Percentiles rank a stretch among this genome's conserved stretches.
These are phyloP conservation scores for Oryzias woworae DNA, from an alignment of 2,113 vertebrate species.

Conservation along the genomic window DNA sequence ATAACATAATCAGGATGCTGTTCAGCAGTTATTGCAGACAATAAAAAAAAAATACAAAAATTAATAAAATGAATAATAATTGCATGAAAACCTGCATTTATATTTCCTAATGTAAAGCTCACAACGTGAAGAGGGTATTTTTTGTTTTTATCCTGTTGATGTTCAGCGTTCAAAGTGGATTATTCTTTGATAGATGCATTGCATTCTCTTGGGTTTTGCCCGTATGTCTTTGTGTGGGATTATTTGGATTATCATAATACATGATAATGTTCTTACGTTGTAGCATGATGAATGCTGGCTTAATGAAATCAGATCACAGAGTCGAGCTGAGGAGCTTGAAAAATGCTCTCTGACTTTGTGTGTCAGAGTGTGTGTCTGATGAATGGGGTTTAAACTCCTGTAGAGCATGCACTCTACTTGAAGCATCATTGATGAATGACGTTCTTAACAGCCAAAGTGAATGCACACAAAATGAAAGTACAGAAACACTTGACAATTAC, in stretches of 20 bases:
- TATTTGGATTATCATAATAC: slow-evolving; percentile 73
- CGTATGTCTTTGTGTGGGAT: slow-evolving; percentile 63
- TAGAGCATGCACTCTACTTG: background rate
- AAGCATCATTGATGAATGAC: slow-evolving; percentile 36
- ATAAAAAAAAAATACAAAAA: no score
- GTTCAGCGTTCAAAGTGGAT: slow-evolving; percentile 59
- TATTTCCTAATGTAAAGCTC: no score
- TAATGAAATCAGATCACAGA: slow-evolving; percentile 51
- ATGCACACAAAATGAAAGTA: slow-evolving; percentile 11
- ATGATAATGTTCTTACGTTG: slow-evolving; percentile 58
- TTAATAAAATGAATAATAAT: no score
- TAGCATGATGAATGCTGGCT: slow-evolving; percentile 42
- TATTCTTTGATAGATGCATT: slow-evolving; percentile 56
- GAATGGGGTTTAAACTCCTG: slow-evolving; percentile 18
- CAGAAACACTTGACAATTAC: slow-evolving; percentile 25
- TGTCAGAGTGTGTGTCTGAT: slow-evolving; percentile 21
- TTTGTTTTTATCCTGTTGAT: slow-evolving; percentile 48
- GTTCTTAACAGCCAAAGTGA: slow-evolving; percentile 33
- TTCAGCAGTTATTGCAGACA: no score
- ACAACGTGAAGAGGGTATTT: slow-evolving; percentile 22
- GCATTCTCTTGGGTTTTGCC: slow-evolving; percentile 50
- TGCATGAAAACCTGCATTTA: no score
- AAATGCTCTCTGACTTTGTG: slow-evolving; percentile 38
- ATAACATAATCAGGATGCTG: no score
- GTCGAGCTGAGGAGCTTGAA: slow-evolving; percentile 35